Conservation (phyloP, 2,113 vertebrate genomes). For the Gobio gobio region DNA sequence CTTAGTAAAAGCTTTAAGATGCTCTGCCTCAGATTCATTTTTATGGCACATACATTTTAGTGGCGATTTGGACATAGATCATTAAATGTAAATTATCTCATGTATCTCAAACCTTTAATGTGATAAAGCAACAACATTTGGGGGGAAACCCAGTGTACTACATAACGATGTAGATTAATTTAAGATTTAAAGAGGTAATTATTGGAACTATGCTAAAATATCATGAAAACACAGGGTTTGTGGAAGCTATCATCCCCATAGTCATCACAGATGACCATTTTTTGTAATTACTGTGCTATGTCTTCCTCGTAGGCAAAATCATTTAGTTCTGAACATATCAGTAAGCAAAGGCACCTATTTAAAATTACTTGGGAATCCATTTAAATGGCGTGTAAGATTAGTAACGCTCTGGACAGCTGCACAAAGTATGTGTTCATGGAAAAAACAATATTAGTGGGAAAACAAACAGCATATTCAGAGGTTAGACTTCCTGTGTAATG, state of each 20-base stretch:
- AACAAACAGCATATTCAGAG: constrained; percentile 1
- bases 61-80: not conserved
- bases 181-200: not conserved
- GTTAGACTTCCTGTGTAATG: not conserved
- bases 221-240: not conserved
- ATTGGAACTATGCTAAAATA: not conserved
- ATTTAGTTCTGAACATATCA: not conserved
- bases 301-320: not conserved
- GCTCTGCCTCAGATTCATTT: not conserved
- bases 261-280: not conserved
- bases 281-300: not conserved
- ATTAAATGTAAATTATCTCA: not conserved
- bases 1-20: not conserved
- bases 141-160: no score
- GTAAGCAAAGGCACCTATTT: not conserved
- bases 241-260: not conserved
- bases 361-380: not conserved
- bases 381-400: not conserved
- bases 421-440: not conserved
- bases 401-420: not conserved
- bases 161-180: not conserved
- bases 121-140: not conserved
- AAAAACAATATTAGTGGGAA: constrained; percentile 18
- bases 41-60: not conserved
- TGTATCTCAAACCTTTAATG: not conserved